Evolutionary conservation across 2,797 vertebrate genomes (phyloP), one percentile per base, ranked within the genome.

Genomic region (Florisuga fusca): DNA sequence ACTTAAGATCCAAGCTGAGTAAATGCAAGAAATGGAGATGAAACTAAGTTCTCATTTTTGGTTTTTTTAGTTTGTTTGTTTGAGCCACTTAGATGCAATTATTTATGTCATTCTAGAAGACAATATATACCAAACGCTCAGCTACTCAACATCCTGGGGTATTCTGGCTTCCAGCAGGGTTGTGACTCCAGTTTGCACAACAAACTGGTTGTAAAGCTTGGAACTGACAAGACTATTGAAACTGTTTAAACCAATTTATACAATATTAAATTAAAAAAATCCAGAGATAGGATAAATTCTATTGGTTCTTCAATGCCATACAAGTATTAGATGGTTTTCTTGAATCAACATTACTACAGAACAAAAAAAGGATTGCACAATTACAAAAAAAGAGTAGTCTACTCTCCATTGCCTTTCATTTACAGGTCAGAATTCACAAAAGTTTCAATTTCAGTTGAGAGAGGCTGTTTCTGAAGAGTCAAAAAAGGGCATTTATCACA

Each of bases 251-350:
- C 18, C 67, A 88, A 67, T 95, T 95, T 94, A 92, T 93, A 95
- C 53, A 95, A 41, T 55, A 94, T 93, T 93, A 79, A 94, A 84
- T 94, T 84, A 95, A 94, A 41, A 41, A 94, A 95, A 97, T 96
- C 95, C 95, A 94, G 77, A 95, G 67, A 93, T 64, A 94, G 89
- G 85, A 94, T 95, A 96, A 91, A 66, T 82, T 96, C 67, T 59
- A 31, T 87, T 82, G 82, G 62, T 92, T 88, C 79, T 92, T 86
- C 94, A 96, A 88, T 95, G 94, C 86, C 86, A 95, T 95, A 95
- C 94, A 95, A 94, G 36, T 96, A 94, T 95, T 93, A 71, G 85
- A 89, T 93, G 87, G 84, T 94, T 95, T 90, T 74, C 61, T 61
- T 54, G 43, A 64, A 34, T 93, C 43, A 34, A 1, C 4, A 0